Percentiles rank a stretch among this genome's conserved stretches.
Evolutionary conservation across 2,113 vertebrate species (phyloP).

Genomic region (Aythya baeri): DNA sequence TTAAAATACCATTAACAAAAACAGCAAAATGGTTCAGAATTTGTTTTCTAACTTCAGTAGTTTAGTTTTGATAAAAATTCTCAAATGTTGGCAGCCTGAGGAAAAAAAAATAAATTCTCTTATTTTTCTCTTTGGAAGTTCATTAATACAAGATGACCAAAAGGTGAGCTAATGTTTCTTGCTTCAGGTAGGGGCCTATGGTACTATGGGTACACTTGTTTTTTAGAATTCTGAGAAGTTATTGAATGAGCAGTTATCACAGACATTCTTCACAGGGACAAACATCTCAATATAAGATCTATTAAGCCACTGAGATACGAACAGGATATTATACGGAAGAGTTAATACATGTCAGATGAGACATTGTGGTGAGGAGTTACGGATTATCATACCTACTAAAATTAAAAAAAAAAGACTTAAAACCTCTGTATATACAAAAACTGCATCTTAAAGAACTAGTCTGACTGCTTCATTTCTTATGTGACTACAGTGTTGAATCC

Average conservation of each 20-base stretch:
- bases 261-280: neutral
- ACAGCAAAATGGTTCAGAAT: neutral
- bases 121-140: neutral
- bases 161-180: neutral
- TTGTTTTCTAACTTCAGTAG: neutral
- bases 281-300: neutral
- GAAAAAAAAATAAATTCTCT: neutral
- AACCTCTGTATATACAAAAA: neutral
- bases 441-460: neutral
- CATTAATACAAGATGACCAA: neutral
- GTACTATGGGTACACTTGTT: neutral
- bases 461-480: neutral
- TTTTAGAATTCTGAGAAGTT: neutral
- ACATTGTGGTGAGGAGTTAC: neutral
- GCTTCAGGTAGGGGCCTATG: neutral
- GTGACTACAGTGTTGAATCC: neutral
- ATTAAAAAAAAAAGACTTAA: neutral
- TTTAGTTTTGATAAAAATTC: neutral
- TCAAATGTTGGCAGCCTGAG: neutral
- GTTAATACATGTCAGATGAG: neutral
- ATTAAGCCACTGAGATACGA: neutral
- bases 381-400: neutral
- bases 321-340: neutral
- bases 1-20: neutral
- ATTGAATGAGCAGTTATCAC: neutral